These are phyloP conservation scores for Uropetala carovei DNA, from an alignment of 2,888 invertebrate genomes.

Conservation along the genomic window DNA sequence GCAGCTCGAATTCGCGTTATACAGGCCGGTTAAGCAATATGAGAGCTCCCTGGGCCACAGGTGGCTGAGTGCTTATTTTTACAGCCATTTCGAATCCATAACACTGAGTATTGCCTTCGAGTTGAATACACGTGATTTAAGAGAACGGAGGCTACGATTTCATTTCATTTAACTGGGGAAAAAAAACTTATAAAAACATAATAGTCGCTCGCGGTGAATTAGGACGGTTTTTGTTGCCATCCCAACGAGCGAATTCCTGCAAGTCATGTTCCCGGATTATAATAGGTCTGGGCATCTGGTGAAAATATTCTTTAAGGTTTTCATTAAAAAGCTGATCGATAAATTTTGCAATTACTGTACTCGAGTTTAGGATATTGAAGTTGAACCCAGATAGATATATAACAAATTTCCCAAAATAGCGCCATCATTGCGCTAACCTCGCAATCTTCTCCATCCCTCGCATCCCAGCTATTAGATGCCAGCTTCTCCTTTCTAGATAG, in stretches of 20 bases:
- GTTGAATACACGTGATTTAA: neutral
- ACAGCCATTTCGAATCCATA: slow-evolving; percentile 19
- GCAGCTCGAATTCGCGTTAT: neutral
- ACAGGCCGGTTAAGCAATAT: neutral
- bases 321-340: neutral
- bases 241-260: no score
- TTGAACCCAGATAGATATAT: neutral
- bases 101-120: neutral
- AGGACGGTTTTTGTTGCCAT: neutral
- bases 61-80: slow-evolving; percentile 45
- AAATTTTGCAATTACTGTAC: neutral
- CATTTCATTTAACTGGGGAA: neutral
- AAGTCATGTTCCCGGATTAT: no score
- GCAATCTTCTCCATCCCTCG: no score
- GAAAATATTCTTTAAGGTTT: neutral
- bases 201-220: neutral
- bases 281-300: no score
- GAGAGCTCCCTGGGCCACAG: slow-evolving; percentile 25
- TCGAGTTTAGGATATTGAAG: neutral
- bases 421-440: neutral
- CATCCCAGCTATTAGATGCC: no score
- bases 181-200: neutral
- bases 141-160: neutral
- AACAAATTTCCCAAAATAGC: neutral
- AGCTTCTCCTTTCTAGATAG: neutral